Percentiles rank a stretch among this genome's conserved stretches.
These are phyloP conservation scores for Cyclophora punctaria DNA, from an alignment of 2,888 invertebrate genomes.

Conservation along the genomic window DNA sequence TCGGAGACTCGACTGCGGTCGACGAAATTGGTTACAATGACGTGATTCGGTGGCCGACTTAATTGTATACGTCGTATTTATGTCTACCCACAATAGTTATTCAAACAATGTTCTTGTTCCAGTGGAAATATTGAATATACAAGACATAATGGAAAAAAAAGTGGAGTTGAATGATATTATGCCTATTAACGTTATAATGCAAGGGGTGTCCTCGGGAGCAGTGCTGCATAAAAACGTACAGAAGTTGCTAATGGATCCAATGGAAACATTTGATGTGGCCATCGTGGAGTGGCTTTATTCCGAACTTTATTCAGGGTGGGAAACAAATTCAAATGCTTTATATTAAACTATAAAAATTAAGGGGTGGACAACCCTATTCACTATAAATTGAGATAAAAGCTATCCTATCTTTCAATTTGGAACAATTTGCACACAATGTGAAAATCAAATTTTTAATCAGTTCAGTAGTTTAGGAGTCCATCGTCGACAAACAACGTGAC, in stretches of 20 bases:
- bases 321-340: slow-evolving; percentile 14
- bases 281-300: slow-evolving; percentile 34
- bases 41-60: background rate
- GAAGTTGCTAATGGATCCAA: slow-evolving; percentile 27
- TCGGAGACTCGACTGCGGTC: too few relatives aligned
- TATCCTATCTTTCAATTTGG: too few relatives aligned
- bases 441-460: too few relatives aligned
- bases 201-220: background rate
- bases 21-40: too few relatives aligned
- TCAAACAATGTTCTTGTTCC: slow-evolving; percentile 1
- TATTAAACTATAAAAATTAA: too few relatives aligned
- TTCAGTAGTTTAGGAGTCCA: too few relatives aligned
- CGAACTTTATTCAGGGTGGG: slow-evolving; percentile 38
- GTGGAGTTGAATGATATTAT: slow-evolving; percentile 6
- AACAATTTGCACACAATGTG: too few relatives aligned
- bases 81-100: background rate
- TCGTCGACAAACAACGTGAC: too few relatives aligned
- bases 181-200: background rate
- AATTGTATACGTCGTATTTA: background rate
- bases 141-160: slow-evolving; percentile 13
- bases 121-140: slow-evolving; percentile 12
- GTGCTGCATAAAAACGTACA: slow-evolving; percentile 20
- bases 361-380: too few relatives aligned
- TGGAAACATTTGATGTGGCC: slow-evolving; percentile 33
- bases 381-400: too few relatives aligned